These are phyloP conservation scores for Lottia scabra DNA, from an alignment of 2,888 invertebrate species.

Conservation along the genomic window DNA sequence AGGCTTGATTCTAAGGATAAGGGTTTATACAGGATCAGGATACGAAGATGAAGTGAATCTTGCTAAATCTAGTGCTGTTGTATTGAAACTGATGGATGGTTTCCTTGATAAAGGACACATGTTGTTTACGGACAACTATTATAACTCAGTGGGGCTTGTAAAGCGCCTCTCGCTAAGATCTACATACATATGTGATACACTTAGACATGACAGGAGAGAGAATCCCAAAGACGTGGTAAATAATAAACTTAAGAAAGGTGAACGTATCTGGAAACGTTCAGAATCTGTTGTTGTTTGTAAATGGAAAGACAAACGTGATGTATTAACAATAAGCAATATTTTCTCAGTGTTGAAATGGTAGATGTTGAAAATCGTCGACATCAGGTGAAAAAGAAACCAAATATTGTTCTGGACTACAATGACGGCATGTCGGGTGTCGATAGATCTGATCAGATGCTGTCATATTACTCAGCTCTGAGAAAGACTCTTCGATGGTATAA, in stretches of 20 bases:
- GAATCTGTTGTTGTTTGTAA: conserved; percentile 20
- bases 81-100: neutral
- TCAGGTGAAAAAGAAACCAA: conserved; percentile 13
- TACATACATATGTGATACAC: conserved; percentile 22
- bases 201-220: conserved; percentile 14
- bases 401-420: conserved; percentile 26
- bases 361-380: conserved; percentile 14
- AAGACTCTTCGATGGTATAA: conserved; percentile 26
- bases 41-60: neutral
- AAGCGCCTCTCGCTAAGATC: conserved; percentile 5
- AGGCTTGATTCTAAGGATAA: conserved; percentile 11
- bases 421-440: conserved; percentile 26
- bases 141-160: conserved; percentile 18
- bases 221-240: conserved; percentile 22
- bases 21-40: conserved; percentile 7
- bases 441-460: conserved; percentile 31
- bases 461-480: conserved; percentile 25
- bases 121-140: conserved; percentile 20
- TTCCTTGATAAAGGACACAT: conserved; percentile 21
- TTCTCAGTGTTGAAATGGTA: conserved; percentile 23
- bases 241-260: conserved; percentile 25
- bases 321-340: conserved; percentile 20
- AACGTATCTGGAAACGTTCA: conserved; percentile 19
- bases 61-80: conserved; percentile 16
- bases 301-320: conserved; percentile 27